phyloP scores from a whole-genome alignment of 1,140 invertebrate species.

The Ladona fulva region DNA sequence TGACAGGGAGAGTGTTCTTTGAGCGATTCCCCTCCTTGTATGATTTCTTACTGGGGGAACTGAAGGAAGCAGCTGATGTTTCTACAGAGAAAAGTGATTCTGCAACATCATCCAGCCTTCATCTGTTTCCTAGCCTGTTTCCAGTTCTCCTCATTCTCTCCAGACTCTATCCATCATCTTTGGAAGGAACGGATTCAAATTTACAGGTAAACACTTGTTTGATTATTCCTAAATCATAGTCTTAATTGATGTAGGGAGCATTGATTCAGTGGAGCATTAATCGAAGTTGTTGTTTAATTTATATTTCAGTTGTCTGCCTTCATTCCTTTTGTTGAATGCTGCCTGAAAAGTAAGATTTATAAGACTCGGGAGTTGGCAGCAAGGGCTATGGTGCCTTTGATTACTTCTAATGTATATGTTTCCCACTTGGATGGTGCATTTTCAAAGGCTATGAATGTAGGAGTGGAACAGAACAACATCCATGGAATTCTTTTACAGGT shows the following conservation, averaged over 20 bases:
- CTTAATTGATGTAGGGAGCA: too few species aligned
- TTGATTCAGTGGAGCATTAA: too few species aligned
- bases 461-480: constrained; percentile 38
- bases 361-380: constrained; percentile 57
- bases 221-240: too few species aligned
- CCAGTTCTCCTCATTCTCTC: constrained; percentile 70
- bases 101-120: constrained; percentile 21
- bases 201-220: constrained; percentile 42
- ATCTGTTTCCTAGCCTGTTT: constrained; percentile 46
- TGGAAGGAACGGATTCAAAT: constrained; percentile 54
- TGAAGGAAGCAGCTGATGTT: constrained; percentile 40
- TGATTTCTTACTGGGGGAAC: constrained; percentile 62
- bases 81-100: constrained; percentile 17
- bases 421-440: constrained; percentile 29
- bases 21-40: constrained; percentile 69
- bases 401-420: constrained; percentile 33
- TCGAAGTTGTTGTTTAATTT: constrained; percentile 14
- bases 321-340: constrained; percentile 28
- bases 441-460: constrained; percentile 30
- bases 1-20: constrained; percentile 68
- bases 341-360: constrained; percentile 40
- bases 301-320: constrained; percentile 36
- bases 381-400: constrained; percentile 52
- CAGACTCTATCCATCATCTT: constrained; percentile 62
- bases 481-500: constrained; percentile 48